Conservation (phyloP, 2,113 vertebrate genomes). For the Steatornis caripensis region DNA sequence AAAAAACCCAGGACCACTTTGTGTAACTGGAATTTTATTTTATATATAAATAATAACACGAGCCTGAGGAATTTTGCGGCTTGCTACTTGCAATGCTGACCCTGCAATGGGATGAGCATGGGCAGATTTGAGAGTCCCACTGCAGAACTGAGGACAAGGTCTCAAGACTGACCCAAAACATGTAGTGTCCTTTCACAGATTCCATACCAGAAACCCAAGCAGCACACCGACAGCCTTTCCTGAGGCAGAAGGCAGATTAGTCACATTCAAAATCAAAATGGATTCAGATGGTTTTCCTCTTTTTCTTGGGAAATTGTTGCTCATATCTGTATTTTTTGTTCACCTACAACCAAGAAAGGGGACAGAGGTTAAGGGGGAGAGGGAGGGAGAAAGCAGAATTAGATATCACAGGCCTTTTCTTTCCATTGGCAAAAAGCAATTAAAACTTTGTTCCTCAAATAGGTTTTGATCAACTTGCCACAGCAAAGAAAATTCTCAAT, state of each 20-base stretch:
- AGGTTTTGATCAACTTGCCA: neutral
- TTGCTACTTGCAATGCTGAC: slow-evolving; percentile 28
- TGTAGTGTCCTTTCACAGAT: slow-evolving; percentile 3
- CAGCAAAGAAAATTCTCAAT: neutral
- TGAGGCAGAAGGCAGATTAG: slow-evolving; percentile 62
- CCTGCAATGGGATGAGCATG: neutral
- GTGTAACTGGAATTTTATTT: slow-evolving; percentile 69
- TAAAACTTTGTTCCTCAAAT: neutral
- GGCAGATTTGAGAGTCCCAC: neutral
- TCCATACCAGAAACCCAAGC: slow-evolving; percentile 9
- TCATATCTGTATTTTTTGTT: slow-evolving; percentile 32
- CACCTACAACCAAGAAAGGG: slow-evolving; percentile 58
- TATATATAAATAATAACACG: slow-evolving; percentile 69
- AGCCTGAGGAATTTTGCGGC: slow-evolving; percentile 47
- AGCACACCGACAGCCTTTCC: slow-evolving; percentile 14
- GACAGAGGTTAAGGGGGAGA: neutral
- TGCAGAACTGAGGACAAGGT: neutral
- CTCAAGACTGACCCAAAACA: slow-evolving; percentile 31
- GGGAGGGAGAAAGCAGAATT: neutral
- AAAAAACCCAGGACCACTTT: neutral
- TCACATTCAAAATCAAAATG: slow-evolving; percentile 56
- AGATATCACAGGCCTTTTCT: neutral
- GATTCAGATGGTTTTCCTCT: slow-evolving; percentile 10
- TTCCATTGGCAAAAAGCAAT: neutral
- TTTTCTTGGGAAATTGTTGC: slow-evolving; percentile 43